Percentiles rank a stretch among this genome's conserved stretches.
Conservation (phyloP, 2,888 invertebrate species). For the Desoria tigrina region DNA sequence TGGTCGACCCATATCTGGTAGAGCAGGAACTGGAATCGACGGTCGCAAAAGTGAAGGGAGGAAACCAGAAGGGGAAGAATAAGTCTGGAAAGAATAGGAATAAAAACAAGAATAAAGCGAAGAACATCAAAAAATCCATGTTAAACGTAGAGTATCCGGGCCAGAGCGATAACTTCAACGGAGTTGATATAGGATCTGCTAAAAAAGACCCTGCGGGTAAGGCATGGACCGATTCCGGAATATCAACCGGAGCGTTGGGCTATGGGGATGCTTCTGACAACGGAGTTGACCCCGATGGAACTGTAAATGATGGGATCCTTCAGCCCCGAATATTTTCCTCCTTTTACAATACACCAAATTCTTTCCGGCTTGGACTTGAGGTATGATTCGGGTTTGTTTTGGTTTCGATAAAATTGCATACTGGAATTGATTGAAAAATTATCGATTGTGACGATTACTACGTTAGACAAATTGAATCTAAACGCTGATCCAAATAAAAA, state of each 20-base stretch:
- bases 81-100: constrained; percentile 32
- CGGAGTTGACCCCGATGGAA: constrained; percentile 24
- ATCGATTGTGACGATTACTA: too few relatives aligned
- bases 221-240: neutral
- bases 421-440: too few relatives aligned
- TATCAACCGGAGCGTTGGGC: neutral
- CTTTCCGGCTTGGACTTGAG: constrained; percentile 59
- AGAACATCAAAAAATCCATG: constrained; percentile 35
- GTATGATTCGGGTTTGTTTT: constrained; percentile 28
- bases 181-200: constrained; percentile 17
- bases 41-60: constrained; percentile 28
- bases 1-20: constrained; percentile 17
- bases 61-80: constrained; percentile 6
- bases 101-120: constrained; percentile 28
- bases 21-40: constrained; percentile 36
- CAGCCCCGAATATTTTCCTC: constrained; percentile 56
- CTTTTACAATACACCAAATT: constrained; percentile 60
- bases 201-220: constrained; percentile 1
- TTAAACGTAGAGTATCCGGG: constrained; percentile 40
- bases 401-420: neutral
- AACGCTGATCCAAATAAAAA: too few relatives aligned
- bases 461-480: too few relatives aligned
- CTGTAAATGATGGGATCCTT: constrained; percentile 28
- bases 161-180: constrained; percentile 16
- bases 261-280: neutral